phyloP scores from a whole-genome alignment of 2,113 vertebrate genomes.

The Vulpes vulpes region DNA sequence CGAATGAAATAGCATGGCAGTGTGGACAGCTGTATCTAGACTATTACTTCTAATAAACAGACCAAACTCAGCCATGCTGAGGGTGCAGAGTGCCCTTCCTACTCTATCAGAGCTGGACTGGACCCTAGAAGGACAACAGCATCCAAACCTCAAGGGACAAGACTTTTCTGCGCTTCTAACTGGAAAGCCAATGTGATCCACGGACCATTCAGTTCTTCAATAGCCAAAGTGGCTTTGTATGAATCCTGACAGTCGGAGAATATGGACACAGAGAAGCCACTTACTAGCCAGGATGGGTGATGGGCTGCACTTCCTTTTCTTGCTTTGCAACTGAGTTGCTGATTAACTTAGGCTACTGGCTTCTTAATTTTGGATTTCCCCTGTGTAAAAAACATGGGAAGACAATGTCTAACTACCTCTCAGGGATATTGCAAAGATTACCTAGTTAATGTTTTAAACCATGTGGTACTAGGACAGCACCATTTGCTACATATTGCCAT shows the following conservation, averaged over 20 bases:
- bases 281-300: rapidly evolving
- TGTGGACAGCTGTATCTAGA: neutral
- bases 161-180: neutral
- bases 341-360: neutral
- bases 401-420: neutral
- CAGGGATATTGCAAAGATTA: neutral
- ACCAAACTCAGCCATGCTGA: neutral
- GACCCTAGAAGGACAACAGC: neutral
- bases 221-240: neutral
- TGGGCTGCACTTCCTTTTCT: neutral
- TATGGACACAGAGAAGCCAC: neutral
- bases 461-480: neutral
- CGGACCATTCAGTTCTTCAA: neutral
- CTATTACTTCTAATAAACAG: neutral
- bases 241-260: neutral
- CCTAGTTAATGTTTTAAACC: neutral
- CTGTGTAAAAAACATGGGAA: neutral
- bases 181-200: neutral
- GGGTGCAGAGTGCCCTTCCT: neutral
- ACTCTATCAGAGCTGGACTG: neutral
- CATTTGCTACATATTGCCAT: rapidly evolving
- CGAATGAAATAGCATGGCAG: neutral
- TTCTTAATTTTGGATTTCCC: neutral
- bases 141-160: rapidly evolving
- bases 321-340: neutral